A percentile compares a stretch with the other conserved stretches of the same genome.
Evolutionary conservation across 2,888 invertebrate species (phyloP).

Genomic region (Euspilapteryx auroguttella): DNA sequence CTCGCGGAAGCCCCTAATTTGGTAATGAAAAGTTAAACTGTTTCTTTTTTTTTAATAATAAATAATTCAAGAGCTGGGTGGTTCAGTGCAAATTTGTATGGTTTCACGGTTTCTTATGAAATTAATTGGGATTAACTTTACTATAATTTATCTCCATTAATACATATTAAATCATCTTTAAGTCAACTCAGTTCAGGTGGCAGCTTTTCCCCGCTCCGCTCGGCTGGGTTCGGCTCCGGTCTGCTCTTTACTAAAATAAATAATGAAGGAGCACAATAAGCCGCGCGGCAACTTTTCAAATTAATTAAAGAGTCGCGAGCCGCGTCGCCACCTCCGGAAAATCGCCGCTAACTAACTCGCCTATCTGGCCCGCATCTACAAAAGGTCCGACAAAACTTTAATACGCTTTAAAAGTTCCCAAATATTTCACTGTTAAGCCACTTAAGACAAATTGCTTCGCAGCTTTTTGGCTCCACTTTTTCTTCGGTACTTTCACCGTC

Average conservation of each 20-base stretch:
- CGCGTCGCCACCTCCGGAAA: conserved; percentile 15
- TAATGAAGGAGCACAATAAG: conserved; percentile 22
- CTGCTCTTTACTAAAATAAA: conserved; percentile 11
- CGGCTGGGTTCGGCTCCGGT: conserved; percentile 12
- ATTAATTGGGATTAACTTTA: no score
- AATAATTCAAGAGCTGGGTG: no score
- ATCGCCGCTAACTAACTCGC: conserved; percentile 8
- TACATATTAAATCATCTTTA: no score
- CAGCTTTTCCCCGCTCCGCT: no score
- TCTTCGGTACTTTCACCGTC: no score
- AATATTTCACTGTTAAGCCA: conserved; percentile 49
- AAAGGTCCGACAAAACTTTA: conserved; percentile 30
- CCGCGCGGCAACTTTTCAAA: conserved; percentile 25
- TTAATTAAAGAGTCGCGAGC: conserved; percentile 27
- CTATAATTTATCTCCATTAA: no score
- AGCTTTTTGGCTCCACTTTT: conserved; percentile 26
- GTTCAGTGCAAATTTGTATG: background rate
- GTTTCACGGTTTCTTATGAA: no score
- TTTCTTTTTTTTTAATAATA: no score
- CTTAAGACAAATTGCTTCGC: conserved; percentile 44
- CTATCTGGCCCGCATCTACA: conserved; percentile 21
- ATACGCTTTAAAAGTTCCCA: conserved; percentile 38
- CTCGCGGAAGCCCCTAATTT: no score
- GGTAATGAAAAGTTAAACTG: no score
- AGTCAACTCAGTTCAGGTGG: no score